Evolutionary conservation across 2,888 invertebrate species (phyloP).

Genomic region (Cerceris rybyensis): DNA sequence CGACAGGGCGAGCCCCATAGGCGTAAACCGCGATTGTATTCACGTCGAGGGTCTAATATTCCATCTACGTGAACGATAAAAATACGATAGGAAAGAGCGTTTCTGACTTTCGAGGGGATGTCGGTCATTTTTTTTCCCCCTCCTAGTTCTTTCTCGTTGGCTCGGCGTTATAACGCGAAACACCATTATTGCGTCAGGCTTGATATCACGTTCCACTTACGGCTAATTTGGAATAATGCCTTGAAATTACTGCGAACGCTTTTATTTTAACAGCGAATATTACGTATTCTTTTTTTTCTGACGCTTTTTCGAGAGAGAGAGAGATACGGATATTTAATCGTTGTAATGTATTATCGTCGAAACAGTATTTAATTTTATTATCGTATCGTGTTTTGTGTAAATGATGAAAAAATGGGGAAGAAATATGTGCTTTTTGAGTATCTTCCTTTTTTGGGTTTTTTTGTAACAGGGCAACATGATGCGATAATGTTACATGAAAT

Average conservation of each 20-base stretch:
- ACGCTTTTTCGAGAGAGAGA: too few relatives aligned
- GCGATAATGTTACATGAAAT: neutral
- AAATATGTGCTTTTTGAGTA: too few relatives aligned
- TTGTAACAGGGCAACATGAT: neutral
- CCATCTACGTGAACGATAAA: slow-evolving; percentile 22
- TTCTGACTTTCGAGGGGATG: slow-evolving; percentile 7
- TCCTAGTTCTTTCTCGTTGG: neutral
- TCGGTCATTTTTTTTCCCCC: neutral
- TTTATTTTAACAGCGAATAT: neutral
- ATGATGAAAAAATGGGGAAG: too few relatives aligned
- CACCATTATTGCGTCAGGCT: neutral
- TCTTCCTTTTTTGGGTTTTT: too few relatives aligned
- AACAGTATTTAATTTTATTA: too few relatives aligned
- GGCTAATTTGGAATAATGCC: slow-evolving; percentile 5
- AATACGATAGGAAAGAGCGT: slow-evolving; percentile 14
- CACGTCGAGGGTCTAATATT: slow-evolving; percentile 32
- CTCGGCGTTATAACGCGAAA: slow-evolving; percentile 1
- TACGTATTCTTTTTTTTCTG: too few relatives aligned
- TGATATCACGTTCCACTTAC: slow-evolving; percentile 5
- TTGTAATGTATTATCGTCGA: too few relatives aligned
- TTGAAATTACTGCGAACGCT: neutral
- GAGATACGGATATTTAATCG: too few relatives aligned
- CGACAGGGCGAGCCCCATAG: slow-evolving; percentile 72
- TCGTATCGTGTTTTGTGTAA: too few relatives aligned
- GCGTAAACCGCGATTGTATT: slow-evolving; percentile 63